Evolutionary conservation across 64 coral and sea anemone genomes (phyloP), one percentile per base, ranked within the genome.

Genomic region (Acropora tenuis): DNA sequence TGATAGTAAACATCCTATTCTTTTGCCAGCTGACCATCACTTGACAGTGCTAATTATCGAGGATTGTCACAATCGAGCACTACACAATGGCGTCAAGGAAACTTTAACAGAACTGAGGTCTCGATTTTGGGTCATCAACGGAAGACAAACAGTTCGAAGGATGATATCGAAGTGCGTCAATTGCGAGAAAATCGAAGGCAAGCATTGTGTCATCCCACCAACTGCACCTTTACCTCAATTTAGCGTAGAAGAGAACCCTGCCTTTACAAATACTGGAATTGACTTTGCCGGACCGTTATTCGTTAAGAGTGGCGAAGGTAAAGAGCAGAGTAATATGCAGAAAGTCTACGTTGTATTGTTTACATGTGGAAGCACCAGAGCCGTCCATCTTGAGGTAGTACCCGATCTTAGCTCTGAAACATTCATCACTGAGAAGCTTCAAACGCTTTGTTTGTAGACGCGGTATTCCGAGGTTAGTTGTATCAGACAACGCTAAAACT

Each of bases 401-500:
- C 43, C 67, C 11, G 65, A 55, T 17, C 10, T 86, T 10, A 43
- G 55, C 4, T 6, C 55, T 11, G 4, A 6, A 59, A 59, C 4
- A 59, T 6, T 59, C 11, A 6, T 59, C 5, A 45, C 82, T 48
- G 16, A 75, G 76, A 71, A 49, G 83, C 8, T 45, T 88, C 43
- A 69, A 85, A 19, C 58, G 77, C 47, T 79, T 93, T 80, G 15
- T 49, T 1, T 13, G 53, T 16, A 59, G 81, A 68, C 5, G 69
- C 15, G 80, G 90, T 59, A 11, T 61, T 2, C 0, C 8, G 8
- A 61, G 9, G 58, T 61, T 6, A 11, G 8, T 61, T 42, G 16
- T 87, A 7, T 92, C 92, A 43, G 86, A 89, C 47, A 93, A 93
- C 43, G 85, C 75, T 3, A 89, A 89, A 60, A 82, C 92, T 11